phyloP scores from a whole-genome alignment of 2,113 vertebrate species.

The Tetrax tetrax region DNA sequence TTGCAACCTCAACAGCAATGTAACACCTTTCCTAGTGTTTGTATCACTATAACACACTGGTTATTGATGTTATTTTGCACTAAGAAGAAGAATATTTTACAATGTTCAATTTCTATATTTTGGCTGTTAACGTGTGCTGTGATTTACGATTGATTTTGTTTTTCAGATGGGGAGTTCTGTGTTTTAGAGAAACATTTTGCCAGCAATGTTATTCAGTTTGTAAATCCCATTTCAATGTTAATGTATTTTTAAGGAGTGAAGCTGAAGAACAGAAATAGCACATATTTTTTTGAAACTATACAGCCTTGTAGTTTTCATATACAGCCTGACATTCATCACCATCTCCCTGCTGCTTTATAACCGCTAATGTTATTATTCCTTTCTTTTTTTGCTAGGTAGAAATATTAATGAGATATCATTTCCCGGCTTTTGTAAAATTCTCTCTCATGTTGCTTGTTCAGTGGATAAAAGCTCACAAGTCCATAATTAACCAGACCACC shows the following conservation, averaged over 20 bases:
- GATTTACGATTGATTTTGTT: not conserved
- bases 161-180: not conserved
- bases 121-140: not conserved
- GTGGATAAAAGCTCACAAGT: not conserved
- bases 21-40: not conserved
- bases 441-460: not conserved
- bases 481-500: not conserved
- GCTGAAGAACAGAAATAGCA: constrained; percentile 12
- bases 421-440: constrained; percentile 6
- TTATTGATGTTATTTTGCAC: not conserved
- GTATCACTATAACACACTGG: fast-evolving
- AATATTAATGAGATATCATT: constrained; percentile 32
- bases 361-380: not conserved
- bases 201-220: not conserved
- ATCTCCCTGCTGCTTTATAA: constrained; percentile 36
- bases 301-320: not conserved
- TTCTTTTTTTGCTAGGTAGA: not conserved
- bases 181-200: not conserved
- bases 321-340: constrained; percentile 25
- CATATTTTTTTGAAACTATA: not conserved
- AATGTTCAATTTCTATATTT: not conserved
- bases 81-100: not conserved
- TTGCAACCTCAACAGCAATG: not conserved
- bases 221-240: not conserved
- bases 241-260: constrained; percentile 45